phyloP scores from a whole-genome alignment of 1,140 invertebrate species.

The Mesaphorura yosii region DNA sequence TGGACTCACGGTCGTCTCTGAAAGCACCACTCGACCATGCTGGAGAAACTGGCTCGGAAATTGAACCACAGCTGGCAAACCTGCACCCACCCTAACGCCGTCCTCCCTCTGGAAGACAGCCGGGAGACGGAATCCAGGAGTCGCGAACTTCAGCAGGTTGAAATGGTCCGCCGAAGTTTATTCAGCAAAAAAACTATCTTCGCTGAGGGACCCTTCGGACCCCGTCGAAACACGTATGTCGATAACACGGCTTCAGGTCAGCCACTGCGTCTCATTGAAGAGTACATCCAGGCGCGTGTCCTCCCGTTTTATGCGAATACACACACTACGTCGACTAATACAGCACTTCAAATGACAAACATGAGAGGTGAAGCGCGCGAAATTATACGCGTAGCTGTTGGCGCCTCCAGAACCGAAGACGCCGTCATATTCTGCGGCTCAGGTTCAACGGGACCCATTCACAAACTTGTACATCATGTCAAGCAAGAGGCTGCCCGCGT shows the following conservation, averaged over 20 bases:
- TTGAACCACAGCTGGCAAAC: no score
- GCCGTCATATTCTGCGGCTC: constrained; percentile 44
- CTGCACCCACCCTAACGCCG: no score
- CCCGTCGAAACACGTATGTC: constrained; percentile 13
- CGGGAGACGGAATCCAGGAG: no score
- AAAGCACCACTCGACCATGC: no score
- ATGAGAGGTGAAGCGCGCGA: constrained; percentile 36
- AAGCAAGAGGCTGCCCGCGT: no score
- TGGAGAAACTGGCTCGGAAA: no score
- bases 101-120: no score
- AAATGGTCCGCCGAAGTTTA: not conserved
- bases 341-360: constrained; percentile 36
- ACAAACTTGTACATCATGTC: constrained; percentile 40
- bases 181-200: not conserved
- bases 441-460: constrained; percentile 43
- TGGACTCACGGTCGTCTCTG: no score
- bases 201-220: not conserved
- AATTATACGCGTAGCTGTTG: constrained; percentile 41
- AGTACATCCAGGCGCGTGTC: constrained; percentile 42
- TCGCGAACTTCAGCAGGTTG: no score
- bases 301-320: constrained; percentile 48
- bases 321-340: constrained; percentile 44
- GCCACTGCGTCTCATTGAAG: constrained; percentile 42
- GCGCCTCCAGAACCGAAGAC: constrained; percentile 43
- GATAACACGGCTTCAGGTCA: constrained; percentile 40